Evolutionary conservation across 2,888 invertebrate genomes (phyloP).

Genomic region (Pharmacophagus antenor): DNA sequence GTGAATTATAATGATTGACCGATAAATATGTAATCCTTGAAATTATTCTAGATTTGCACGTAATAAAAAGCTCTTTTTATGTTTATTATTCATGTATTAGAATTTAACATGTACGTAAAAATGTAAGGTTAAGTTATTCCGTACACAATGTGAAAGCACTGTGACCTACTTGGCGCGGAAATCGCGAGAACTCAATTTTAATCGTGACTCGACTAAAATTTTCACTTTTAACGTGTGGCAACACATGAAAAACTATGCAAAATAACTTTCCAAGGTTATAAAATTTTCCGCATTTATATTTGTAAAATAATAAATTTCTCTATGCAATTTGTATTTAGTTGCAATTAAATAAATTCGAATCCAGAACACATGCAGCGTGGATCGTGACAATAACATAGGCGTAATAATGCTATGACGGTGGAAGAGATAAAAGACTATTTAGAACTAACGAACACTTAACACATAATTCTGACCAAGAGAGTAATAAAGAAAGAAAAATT

Average conservation of each 20-base stretch:
- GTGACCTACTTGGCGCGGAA: constrained; percentile 29
- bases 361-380: too few species aligned
- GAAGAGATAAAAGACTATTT: too few species aligned
- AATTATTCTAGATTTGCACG: not conserved
- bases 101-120: not conserved
- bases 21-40: not conserved
- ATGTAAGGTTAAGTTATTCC: constrained; percentile 10
- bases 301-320: too few species aligned
- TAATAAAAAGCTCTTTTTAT: constrained; percentile 1
- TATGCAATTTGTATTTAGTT: too few species aligned
- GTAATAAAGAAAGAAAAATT: too few species aligned
- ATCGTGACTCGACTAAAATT: constrained; percentile 41
- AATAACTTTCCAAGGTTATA: not conserved
- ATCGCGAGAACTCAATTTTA: constrained; percentile 35
- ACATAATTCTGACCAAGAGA: too few species aligned
- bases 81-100: not conserved
- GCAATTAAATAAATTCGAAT: too few species aligned
- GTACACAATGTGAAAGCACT: constrained; percentile 11
- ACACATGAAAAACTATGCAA: constrained; percentile 7
- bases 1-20: too few species aligned
- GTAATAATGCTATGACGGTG: too few species aligned
- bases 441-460: too few species aligned
- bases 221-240: constrained; percentile 26
- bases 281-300: too few species aligned
- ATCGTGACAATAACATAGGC: too few species aligned